Evolutionary conservation across 1,140 invertebrate genomes (phyloP).

Genomic region (Procambarus virginalis): DNA sequence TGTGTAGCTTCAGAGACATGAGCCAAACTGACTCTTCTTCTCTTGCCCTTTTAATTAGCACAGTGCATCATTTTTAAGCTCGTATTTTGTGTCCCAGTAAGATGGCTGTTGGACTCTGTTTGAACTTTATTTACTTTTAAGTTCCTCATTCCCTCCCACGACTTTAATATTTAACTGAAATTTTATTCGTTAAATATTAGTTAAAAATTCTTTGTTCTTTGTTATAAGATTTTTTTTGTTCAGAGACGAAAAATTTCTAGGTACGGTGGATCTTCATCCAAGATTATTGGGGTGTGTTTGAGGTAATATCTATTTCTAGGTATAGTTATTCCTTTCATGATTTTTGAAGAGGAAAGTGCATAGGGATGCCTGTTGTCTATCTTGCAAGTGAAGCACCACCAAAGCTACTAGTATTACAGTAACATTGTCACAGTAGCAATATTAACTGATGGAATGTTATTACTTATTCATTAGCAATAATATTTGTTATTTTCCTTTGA

Average conservation of each 20-base stretch:
- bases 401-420: not conserved
- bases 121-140: not conserved
- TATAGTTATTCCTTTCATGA: not conserved
- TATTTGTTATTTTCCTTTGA: not conserved
- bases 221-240: not conserved
- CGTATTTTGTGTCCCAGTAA: not conserved
- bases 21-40: not conserved
- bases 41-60: not conserved
- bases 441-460: not conserved
- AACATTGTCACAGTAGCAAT: not conserved
- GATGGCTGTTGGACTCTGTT: not conserved
- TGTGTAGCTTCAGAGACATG: not conserved
- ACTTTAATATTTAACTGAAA: not conserved
- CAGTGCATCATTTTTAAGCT: slow-evolving; percentile 6
- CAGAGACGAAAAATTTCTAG: too few relatives aligned
- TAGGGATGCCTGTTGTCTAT: not conserved
- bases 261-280: too few relatives aligned
- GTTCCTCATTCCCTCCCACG: not conserved
- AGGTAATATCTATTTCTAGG: not conserved
- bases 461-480: not conserved
- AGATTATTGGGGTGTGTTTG: too few relatives aligned
- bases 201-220: not conserved
- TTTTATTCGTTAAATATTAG: not conserved
- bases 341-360: not conserved
- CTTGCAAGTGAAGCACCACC: not conserved